Evolutionary conservation across 2,888 invertebrate genomes (phyloP), one percentile per base, ranked within the genome.

Genomic region (Ectropis crepuscularia): DNA sequence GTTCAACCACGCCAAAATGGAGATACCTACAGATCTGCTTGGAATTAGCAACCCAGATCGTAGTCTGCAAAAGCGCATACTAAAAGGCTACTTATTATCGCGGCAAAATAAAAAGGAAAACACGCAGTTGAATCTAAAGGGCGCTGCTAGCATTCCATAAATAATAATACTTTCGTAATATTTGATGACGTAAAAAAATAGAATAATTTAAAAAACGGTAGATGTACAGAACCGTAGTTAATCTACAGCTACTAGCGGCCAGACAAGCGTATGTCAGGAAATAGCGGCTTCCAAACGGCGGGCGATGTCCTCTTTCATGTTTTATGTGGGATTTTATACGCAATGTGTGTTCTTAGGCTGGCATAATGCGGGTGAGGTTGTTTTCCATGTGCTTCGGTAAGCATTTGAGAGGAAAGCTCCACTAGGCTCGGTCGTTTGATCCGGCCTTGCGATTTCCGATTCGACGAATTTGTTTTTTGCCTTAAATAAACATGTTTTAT

Each of bases 321-420:
- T 63, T 63, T 63, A 63, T 55, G 51, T 45, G 47, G 50, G 59
- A 63, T 63, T 59, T 63, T 63, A 59, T 63, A 46, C 50, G 39
- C 51, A 43, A 49, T 49, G 47, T 63, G 55, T 51, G 53, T 57
- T 42, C 50, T 62, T 50, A 42, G 53, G 47, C 53, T 36, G n/a
- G 53, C 28, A 28, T 43, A 16, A 63, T 57, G 51, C 37, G 57
- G 36, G n/a, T 10, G 11, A 53, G 53, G 47, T 57, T 62, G 51
- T 63, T 63, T 62, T 55, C 50, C 12, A 49, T 61, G 11, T 53
- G 53, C 50, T 54, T 49, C 6, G 7, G 53, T 60, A 60, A 53
- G 60, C 60, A 43, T 54, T 46, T 48, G n/a, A 37, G 37, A 0
- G 12, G 12, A 39, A 39, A 11, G 11, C 6, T n/a, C 10, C 6